Evolutionary conservation across 2,888 invertebrate species (phyloP).

Genomic region (Cremastobaeus sp.): DNA sequence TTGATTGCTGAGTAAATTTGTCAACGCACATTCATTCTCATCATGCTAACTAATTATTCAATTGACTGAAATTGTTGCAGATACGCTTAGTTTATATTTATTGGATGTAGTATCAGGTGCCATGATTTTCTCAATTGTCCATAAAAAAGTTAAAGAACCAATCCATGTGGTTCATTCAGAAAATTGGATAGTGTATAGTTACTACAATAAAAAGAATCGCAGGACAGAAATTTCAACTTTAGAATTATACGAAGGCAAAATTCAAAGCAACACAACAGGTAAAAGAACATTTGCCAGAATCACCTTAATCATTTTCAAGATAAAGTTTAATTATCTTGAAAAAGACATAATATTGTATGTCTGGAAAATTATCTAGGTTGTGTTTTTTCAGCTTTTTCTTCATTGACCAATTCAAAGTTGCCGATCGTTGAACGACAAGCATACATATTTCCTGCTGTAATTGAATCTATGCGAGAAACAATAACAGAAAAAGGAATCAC

Average conservation of each 20-base stretch:
- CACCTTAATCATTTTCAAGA: background rate
- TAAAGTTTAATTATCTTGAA: background rate
- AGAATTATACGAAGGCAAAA: conserved; percentile 96
- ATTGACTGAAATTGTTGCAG: too few species aligned
- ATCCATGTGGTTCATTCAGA: conserved; percentile 95
- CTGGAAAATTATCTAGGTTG: too few species aligned
- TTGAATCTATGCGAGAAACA: conserved; percentile 90
- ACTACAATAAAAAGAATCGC: conserved; percentile 95
- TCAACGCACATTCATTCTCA: too few species aligned
- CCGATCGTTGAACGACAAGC: conserved; percentile 90
- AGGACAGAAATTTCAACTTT: conserved; percentile 94
- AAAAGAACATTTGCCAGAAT: conserved; percentile 7
- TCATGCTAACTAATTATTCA: too few species aligned
- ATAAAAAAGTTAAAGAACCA: conserved; percentile 90
- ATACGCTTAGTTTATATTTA: conserved; percentile 89
- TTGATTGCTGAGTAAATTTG: too few species aligned
- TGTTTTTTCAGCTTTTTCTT: conserved; percentile 89
- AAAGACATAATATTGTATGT: background rate
- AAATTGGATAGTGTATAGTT: conserved; percentile 96
- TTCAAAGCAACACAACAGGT: conserved; percentile 87
- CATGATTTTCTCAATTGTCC: conserved; percentile 89
- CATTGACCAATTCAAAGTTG: conserved; percentile 85
- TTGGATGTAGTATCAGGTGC: conserved; percentile 95
- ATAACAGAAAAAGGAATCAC: conserved; percentile 95
- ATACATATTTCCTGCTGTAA: conserved; percentile 90